phyloP scores from a whole-genome alignment of 1,140 invertebrate genomes.

The Tetramorium simillimum region DNA sequence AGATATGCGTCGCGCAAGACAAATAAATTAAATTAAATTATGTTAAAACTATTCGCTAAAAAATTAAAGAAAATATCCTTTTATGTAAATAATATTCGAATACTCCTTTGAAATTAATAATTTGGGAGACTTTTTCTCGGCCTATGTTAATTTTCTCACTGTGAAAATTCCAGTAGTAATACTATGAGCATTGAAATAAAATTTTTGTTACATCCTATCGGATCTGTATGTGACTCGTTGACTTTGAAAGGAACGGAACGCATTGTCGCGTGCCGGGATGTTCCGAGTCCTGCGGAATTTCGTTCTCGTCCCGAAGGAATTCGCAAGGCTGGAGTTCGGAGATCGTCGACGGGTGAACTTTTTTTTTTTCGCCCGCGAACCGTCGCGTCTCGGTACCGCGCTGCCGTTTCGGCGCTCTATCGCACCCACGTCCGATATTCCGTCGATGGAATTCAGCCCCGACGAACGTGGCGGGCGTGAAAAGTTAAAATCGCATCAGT shows the following conservation, averaged over 20 bases:
- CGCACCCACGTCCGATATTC: conserved; percentile 69
- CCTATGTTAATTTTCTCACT: background rate
- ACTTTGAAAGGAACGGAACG: conserved; percentile 7
- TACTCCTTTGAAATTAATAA: background rate
- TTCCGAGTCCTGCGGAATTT: conserved; percentile 70
- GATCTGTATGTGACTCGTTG: background rate
- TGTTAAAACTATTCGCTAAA: background rate
- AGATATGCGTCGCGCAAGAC: background rate
- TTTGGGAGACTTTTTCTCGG: background rate
- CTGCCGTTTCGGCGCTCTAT: conserved; percentile 73
- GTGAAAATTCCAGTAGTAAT: background rate
- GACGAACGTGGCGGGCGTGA: conserved; percentile 67
- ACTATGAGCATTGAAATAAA: background rate
- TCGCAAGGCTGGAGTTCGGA: conserved; percentile 61
- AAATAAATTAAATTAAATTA: conserved; percentile 5
- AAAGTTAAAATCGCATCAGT: conserved; percentile 79
- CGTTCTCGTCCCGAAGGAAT: conserved; percentile 67
- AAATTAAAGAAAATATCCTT: background rate
- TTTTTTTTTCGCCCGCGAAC: conserved; percentile 65
- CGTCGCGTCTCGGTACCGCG: conserved; percentile 10
- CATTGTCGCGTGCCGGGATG: conserved; percentile 45
- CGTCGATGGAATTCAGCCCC: conserved; percentile 68
- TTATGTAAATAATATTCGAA: background rate
- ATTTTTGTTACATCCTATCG: conserved; percentile 22
- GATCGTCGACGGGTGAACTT: conserved; percentile 63